Evolutionary conservation across 2,797 vertebrate genomes (phyloP).

Genomic region (Odontamblyopus rebecca): DNA sequence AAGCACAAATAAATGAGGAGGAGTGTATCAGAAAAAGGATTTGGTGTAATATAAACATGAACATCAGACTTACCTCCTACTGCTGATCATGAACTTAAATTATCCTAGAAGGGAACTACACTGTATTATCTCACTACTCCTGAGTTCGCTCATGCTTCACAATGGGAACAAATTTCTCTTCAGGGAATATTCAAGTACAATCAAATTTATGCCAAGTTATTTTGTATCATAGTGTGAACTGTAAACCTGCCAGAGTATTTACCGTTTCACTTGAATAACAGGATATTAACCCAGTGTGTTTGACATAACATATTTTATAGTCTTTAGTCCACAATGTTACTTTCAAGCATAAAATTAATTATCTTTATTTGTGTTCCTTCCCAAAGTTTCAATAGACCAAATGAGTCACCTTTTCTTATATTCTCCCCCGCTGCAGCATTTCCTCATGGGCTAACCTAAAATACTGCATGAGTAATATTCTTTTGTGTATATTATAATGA

Average conservation of each 20-base stretch:
- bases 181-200: not conserved
- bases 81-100: too few species aligned
- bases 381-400: constrained; percentile 1
- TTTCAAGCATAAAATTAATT: not conserved
- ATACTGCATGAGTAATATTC: not conserved
- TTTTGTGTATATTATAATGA: not conserved
- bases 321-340: not conserved
- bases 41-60: not conserved
- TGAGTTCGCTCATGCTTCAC: too few species aligned
- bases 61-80: not conserved
- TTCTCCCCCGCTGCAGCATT: not conserved
- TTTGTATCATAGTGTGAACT: not conserved
- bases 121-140: too few species aligned
- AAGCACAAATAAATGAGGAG: not conserved
- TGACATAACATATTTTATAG: not conserved
- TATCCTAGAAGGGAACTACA: too few species aligned
- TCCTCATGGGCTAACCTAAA: not conserved
- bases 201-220: not conserved
- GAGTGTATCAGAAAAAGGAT: not conserved
- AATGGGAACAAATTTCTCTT: not conserved
- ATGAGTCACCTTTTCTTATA: not conserved
- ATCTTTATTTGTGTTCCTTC: not conserved
- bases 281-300: not conserved
- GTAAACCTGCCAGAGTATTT: not conserved
- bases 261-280: not conserved